Evolutionary conservation across 2,113 vertebrate genomes (phyloP), one percentile per base, ranked within the genome.

Genomic region (Psilopsiagon aurifrons): DNA sequence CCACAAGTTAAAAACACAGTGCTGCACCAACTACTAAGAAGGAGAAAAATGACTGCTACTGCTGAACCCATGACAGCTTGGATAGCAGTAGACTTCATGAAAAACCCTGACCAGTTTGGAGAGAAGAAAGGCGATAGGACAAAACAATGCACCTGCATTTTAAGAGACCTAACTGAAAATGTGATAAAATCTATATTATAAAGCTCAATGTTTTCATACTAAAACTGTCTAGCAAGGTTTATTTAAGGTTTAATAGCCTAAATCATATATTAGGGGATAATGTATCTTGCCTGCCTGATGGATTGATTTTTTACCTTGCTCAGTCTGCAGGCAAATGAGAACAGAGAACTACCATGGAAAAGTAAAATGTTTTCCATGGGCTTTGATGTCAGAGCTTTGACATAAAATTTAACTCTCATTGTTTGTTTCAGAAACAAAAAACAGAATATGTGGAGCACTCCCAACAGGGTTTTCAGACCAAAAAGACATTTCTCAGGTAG

Each of bases 171-270:
- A 67, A 57, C 57, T 96, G 43, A 71, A 90, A 88, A 73, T 39
- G 8, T 77, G 62, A 87, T 83, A 84, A 85, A 93, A 83, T 49
- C 24, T 55, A 11, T 52, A 52, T 28, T 7, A 3, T 82, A 92
- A 88, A 90, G 5, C 49, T 90, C 83, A 94, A 93, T 25, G 44
- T 83, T 94, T 93, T 89, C 39, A 60, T 77, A 77, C 47, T 86
- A 84, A 90, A 90, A 77, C 11, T 88, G 18, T 37, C 22, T 71
- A 74, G n/a, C 11, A 90, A 70, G 69, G 69, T 78, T 96, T 94
- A 59, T 88, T 44, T 17, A 74, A 31, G 5, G 7, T 3, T 57
- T 95, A 67, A 90, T 84, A 88, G 37, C 7, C 17, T 77, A 74
- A 66, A 75, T 71, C 39, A 64, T 49, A 29, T 84, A 64, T 74